phyloP scores from a whole-genome alignment of 1,140 invertebrate species.

The Temnothorax longispinosus region DNA sequence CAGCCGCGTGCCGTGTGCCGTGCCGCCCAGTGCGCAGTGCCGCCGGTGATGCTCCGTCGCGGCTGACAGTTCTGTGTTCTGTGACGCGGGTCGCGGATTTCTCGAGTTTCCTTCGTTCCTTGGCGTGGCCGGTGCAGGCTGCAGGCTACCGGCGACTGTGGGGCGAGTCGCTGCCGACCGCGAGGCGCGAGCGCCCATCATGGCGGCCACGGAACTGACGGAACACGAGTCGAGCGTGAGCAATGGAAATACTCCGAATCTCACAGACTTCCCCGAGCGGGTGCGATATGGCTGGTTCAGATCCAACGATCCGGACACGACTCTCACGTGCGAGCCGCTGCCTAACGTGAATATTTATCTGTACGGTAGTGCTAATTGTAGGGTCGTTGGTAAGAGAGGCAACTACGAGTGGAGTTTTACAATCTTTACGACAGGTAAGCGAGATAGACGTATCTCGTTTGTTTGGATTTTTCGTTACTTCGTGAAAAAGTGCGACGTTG shows the following conservation, averaged over 20 bases:
- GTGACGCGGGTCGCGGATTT: neutral
- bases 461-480: neutral
- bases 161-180: no score
- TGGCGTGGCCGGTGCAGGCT: no score
- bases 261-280: slow-evolving; percentile 41
- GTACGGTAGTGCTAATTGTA: slow-evolving; percentile 7
- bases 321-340: slow-evolving; percentile 11
- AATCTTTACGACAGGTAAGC: slow-evolving; percentile 68
- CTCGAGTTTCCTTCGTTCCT: neutral
- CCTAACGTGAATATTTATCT: slow-evolving; percentile 5
- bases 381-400: neutral
- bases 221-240: neutral
- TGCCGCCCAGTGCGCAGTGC: no score
- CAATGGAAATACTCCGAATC: neutral
- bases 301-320: slow-evolving; percentile 30
- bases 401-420: slow-evolving; percentile 72
- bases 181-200: neutral
- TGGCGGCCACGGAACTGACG: slow-evolving; percentile 1
- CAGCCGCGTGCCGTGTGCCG: no score
- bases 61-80: neutral
- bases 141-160: no score
- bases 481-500: neutral
- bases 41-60: neutral
- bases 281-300: slow-evolving; percentile 62
- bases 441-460: neutral